A percentile compares a stretch with the other conserved stretches of the same genome.
These are phyloP conservation scores for Pterocles orientalis DNA, from an alignment of 2,113 vertebrate species.

Conservation along the genomic window DNA sequence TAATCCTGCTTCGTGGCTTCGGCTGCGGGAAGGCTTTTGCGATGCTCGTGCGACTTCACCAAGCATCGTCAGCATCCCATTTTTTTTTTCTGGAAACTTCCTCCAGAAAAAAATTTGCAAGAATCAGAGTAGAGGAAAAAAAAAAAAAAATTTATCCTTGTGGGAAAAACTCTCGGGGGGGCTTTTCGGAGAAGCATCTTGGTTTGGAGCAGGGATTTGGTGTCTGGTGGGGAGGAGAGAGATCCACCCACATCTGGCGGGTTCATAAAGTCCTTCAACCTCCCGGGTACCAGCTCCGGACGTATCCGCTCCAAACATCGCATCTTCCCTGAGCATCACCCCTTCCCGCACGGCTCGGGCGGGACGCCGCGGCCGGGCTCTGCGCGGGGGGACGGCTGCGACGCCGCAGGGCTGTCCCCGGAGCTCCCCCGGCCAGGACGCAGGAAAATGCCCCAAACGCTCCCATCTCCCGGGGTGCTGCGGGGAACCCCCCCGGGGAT, in stretches of 20 bases:
- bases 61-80: rapidly evolving
- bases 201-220: neutral
- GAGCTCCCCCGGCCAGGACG: neutral
- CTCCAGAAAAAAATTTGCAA: neutral
- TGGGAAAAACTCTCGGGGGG: neutral
- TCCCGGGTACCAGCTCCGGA: neutral
- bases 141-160: neutral
- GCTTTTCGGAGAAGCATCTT: neutral
- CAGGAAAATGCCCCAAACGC: neutral
- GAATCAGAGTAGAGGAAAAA: neutral
- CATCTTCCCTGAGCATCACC: conserved; percentile 11
- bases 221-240: conserved; percentile 4
- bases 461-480: neutral
- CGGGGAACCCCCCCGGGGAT: neutral
- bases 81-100: neutral
- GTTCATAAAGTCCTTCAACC: neutral
- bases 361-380: neutral
- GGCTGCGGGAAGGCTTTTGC: neutral
- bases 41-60: neutral
- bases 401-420: neutral
- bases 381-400: neutral
- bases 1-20: neutral
- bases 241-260: conserved; percentile 38
- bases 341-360: neutral
- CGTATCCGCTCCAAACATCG: neutral